These are phyloP conservation scores for Heteromurus nitidus DNA, from an alignment of 2,888 invertebrate species.

Conservation along the genomic window DNA sequence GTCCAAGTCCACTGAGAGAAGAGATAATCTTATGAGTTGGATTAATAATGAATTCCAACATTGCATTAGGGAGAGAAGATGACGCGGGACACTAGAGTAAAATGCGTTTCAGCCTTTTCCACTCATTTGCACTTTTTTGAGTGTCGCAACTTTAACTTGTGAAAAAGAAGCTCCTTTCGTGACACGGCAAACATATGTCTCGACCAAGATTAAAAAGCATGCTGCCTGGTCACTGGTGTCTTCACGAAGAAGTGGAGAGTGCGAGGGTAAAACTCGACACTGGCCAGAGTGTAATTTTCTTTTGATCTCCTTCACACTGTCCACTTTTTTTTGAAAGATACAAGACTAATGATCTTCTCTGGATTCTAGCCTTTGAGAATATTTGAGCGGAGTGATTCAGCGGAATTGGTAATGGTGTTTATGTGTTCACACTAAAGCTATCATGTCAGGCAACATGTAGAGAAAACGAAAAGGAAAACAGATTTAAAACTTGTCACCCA, in stretches of 20 bases:
- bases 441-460: neutral
- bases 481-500: constrained; percentile 49
- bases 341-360: constrained; percentile 55
- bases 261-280: too few species aligned
- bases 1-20: neutral
- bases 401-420: constrained; percentile 34
- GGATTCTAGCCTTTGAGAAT: constrained; percentile 43
- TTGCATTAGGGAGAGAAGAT: constrained; percentile 57
- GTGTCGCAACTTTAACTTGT: constrained; percentile 19
- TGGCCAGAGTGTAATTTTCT: constrained; percentile 57
- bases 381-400: constrained; percentile 59
- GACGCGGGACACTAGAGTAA: constrained; percentile 22
- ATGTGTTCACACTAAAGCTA: neutral
- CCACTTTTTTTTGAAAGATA: constrained; percentile 59
- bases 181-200: constrained; percentile 48
- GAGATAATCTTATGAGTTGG: constrained; percentile 55
- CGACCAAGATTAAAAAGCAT: too few species aligned
- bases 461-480: neutral
- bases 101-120: constrained; percentile 8
- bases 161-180: too few species aligned
- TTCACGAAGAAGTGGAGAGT: too few species aligned
- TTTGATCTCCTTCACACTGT: constrained; percentile 64
- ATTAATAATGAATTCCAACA: constrained; percentile 63
- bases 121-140: constrained; percentile 58
- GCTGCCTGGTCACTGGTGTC: too few species aligned